Evolutionary conservation across 2,888 invertebrate genomes (phyloP), one percentile per base, ranked within the genome.

Genomic region (Drosophila meridiana): DNA sequence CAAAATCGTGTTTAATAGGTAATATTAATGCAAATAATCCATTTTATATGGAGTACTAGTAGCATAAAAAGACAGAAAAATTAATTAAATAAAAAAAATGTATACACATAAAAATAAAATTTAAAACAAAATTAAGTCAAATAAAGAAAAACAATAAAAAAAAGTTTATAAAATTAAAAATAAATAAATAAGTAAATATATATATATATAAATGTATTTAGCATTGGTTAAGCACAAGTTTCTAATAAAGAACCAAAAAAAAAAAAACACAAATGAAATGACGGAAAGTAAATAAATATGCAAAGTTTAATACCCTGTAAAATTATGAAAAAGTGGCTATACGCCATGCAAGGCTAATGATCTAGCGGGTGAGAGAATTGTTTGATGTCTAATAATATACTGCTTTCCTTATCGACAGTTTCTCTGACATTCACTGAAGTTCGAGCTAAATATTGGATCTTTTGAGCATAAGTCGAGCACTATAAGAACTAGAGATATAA

Each of bases 11-110:
- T 38, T 28, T 43, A 66, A 52, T 62, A 30, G 59, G 34, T 69
- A 42, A 60, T 62, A 59, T 45, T 55, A 53, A 20, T 34, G 9
- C 50, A n/a, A 45, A 6, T 20, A 28, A 28, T 9, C 45, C 52
- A 69, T 59, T 28, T 34, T 34, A 68, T 67, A 50, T 67, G 68
- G 55, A 20, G 69, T 66, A 82, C 81, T 80, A 84, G 63, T 78
- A 82, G 76, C 56, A 57, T 56, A 26, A 56, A 55, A 55, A 4
- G 0, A 42, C 36, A 52, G 6, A 40, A 30, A 14, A 40, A 61
- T 13, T 8, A 32, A 42, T 53, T 14, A 2, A 40, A 14, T n/a
- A 4, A 42, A 52, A 57, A 26, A n/a, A 45, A 61, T 14, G 14
- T 28, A 36, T 53, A 26, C 2, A 32, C n/a, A n/a, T n/a, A 34